Percentiles rank a stretch among this genome's conserved stretches.
These are phyloP conservation scores for Bubo blakistoni DNA, from an alignment of 2,113 vertebrate species.

Conservation along the genomic window DNA sequence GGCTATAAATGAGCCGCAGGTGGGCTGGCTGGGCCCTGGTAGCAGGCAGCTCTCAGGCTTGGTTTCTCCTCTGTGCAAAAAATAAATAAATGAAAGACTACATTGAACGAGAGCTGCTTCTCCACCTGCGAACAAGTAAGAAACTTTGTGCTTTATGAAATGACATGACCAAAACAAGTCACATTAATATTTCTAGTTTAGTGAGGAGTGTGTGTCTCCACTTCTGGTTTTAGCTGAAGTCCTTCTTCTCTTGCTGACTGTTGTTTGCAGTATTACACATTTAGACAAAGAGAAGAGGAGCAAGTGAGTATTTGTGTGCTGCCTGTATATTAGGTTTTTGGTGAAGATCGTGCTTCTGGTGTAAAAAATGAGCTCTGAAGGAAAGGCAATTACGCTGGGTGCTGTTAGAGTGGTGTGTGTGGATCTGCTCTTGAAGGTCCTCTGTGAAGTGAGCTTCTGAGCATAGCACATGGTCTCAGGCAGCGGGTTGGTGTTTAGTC, in stretches of 20 bases:
- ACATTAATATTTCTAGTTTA: neutral
- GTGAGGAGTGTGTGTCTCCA: neutral
- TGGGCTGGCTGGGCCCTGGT: neutral
- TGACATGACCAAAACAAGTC: rapidly evolving
- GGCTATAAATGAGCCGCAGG: neutral
- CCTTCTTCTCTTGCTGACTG: neutral
- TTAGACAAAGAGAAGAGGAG: neutral
- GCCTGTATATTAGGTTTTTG: rapidly evolving
- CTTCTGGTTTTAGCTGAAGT: neutral
- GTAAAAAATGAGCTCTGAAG: neutral
- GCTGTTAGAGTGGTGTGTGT: neutral
- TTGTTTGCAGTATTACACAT: neutral
- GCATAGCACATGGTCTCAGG: neutral
- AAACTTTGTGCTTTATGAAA: neutral
- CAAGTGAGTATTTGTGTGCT: neutral
- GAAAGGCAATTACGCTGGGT: neutral
- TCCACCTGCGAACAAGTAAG: neutral
- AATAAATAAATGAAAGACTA: neutral
- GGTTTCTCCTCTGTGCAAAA: neutral
- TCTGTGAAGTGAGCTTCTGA: neutral
- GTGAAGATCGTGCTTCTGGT: neutral
- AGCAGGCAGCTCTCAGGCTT: neutral
- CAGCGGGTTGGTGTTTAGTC: neutral
- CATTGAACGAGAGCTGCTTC: neutral
- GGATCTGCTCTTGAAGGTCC: neutral